A percentile compares a stretch with the other conserved stretches of the same genome.
Conservation (phyloP, 2,797 vertebrate species). For the Pseudochirops corinnae region DNA sequence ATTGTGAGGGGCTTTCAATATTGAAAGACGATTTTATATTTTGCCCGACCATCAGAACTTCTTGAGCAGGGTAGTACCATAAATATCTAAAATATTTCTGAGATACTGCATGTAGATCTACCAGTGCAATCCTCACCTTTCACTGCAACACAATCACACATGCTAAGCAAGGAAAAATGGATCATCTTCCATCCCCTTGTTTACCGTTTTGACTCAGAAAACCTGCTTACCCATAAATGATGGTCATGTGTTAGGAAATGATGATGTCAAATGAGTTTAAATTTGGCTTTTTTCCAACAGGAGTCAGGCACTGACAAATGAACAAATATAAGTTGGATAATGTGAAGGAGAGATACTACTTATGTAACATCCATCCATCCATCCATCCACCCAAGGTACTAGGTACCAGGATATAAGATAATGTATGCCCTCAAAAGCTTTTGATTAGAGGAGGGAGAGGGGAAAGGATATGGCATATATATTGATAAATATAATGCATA, state of each 20-base stretch:
- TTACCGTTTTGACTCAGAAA: background rate
- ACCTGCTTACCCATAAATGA: background rate
- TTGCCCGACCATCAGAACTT: background rate
- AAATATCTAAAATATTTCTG: background rate
- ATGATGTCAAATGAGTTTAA: background rate
- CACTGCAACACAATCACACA: background rate
- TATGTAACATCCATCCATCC: background rate
- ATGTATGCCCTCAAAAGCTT: background rate
- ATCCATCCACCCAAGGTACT: background rate
- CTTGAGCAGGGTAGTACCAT: background rate
- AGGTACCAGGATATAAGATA: background rate
- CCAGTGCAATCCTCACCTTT: background rate
- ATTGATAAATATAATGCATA: too few species aligned
- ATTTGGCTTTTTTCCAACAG: background rate
- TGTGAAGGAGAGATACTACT: background rate
- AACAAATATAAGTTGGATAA: background rate
- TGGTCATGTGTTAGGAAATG: background rate
- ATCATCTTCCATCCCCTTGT: background rate
- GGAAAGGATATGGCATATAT: background rate
- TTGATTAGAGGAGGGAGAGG: background rate
- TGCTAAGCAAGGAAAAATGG: background rate
- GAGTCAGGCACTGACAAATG: background rate
- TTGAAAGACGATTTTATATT: background rate
- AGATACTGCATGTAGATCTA: background rate
- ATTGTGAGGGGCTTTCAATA: background rate